Evolutionary conservation across 2,888 invertebrate species (phyloP), one percentile per base, ranked within the genome.

Genomic region (Nemotelus pantherinus): DNA sequence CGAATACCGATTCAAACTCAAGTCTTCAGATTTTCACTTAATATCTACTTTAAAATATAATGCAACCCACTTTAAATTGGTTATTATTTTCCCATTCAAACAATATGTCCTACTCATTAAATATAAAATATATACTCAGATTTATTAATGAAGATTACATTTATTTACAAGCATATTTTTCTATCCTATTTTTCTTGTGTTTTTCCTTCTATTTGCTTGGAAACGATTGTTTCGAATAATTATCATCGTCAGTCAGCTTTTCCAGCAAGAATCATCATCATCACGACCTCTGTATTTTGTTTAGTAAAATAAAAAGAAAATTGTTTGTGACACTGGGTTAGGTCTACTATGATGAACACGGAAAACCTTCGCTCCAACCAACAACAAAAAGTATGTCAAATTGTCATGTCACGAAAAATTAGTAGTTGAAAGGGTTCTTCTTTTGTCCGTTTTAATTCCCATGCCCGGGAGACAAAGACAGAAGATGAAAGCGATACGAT

Each of bases 251-350:
- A 25, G 57, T 57, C 57, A 57, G 10, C 57, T 25, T 57, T 25
- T 9, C 3, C 57, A 57, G 25, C 57, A 39, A 60, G 25, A 39
- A 58, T 58, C 58, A 58, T 58, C 58, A 58, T 9, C 58, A 58
- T n/a, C 58, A 60, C 4, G 3, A 60, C 3, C 60, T 5, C 7
- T 25, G 60, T 25, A 43, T 60, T 60, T 60, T 60, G 60, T 60
- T 60, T 65, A 65, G 45, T 45, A 47, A 65, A 65, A 68, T 68
- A 50, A 68, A 68, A 48, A 48, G 67, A 68, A 68, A 68, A 47
- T 68, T 68, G 47, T 25, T 68, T 68, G 48, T 68, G 67, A 68
- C 48, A 48, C n/a, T 50, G 67, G 67, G 67, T 68, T 50, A 48
- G 25, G 50, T 39, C 67, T 45, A 47, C 44, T 47, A 47, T n/a